Evolutionary conservation across 1,140 invertebrate genomes (phyloP), one percentile per base, ranked within the genome.

Genomic region (Proales similis): DNA sequence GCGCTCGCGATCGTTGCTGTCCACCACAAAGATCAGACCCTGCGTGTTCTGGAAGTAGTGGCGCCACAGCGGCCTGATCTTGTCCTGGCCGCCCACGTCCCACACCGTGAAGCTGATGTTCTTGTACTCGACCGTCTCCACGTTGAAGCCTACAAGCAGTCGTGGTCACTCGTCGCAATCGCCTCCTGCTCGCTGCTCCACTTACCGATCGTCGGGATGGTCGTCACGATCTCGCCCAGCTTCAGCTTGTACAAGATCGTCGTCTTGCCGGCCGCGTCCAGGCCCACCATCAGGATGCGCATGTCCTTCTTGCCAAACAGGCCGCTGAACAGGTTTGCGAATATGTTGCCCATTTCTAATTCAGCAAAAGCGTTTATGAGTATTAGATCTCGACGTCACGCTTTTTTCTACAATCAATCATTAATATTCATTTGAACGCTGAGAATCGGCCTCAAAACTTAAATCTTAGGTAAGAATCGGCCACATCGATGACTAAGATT

Each of bases 21-120:
- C 93, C 7, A 97, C 88, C 19, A 97, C 93, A 76, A 94, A 97
- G 64, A 97, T 97, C 12, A 97, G 79, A 63, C 79, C 82, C 79
- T 95, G 90, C 26, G 92, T 96, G 72, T 96, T 95, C 77, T 95
- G 90, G 73, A 94, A 97, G 73, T 97, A 97, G 74, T 97, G 92
- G 78, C 92, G 84, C 94, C 94, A 98, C 17, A 82, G 67, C 48
- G 81, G 81, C 68, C 81, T 68, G 62, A 81, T 80, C 67, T 80
- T 80, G 67, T 80, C 79, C 65, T 80, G 79, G 57, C 61, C 66
- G 29, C 71, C 71, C 12, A 73, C 71, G 48, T 73, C 71, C 48
- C 90, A 94, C 20, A 93, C 89, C 19, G 88, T 90, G 69, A 73
- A 73, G 33, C 71, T 73, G 45, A 73, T 73, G 65, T 73, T 73